Evolutionary conservation across 2,797 vertebrate genomes (phyloP).

Genomic region (Lophius americanus): DNA sequence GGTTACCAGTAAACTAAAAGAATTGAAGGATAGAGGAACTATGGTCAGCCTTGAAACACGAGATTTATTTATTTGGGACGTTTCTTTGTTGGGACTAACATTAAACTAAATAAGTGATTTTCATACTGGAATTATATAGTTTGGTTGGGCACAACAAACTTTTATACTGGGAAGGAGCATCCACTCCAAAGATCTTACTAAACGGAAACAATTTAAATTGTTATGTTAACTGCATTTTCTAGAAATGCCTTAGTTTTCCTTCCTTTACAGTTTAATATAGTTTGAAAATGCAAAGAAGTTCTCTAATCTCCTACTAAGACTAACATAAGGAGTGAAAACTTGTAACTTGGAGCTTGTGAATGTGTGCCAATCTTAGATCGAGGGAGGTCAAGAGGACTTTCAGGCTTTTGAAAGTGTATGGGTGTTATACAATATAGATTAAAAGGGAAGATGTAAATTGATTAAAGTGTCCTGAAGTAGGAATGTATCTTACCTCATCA

Average conservation of each 20-base stretch:
- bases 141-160: too few relatives aligned
- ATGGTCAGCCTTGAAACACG: conserved; percentile 12
- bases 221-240: neutral
- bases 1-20: conserved; percentile 5
- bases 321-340: neutral
- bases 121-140: too few relatives aligned
- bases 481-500: conserved; percentile 90
- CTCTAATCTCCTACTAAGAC: too few relatives aligned
- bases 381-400: neutral
- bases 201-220: too few relatives aligned
- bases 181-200: too few relatives aligned
- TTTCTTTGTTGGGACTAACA: neutral
- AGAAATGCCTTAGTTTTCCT: neutral
- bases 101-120: neutral
- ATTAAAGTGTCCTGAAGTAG: too few relatives aligned
- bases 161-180: too few relatives aligned
- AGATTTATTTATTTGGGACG: neutral
- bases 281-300: neutral
- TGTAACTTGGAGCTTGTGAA: neutral
- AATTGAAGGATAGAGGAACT: conserved; percentile 11
- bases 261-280: neutral
- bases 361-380: neutral
- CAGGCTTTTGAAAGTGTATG: neutral
- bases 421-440: neutral
- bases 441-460: neutral